These are phyloP conservation scores for Rattus rattus DNA, from an alignment of 2,113 vertebrate genomes.

Conservation along the genomic window DNA sequence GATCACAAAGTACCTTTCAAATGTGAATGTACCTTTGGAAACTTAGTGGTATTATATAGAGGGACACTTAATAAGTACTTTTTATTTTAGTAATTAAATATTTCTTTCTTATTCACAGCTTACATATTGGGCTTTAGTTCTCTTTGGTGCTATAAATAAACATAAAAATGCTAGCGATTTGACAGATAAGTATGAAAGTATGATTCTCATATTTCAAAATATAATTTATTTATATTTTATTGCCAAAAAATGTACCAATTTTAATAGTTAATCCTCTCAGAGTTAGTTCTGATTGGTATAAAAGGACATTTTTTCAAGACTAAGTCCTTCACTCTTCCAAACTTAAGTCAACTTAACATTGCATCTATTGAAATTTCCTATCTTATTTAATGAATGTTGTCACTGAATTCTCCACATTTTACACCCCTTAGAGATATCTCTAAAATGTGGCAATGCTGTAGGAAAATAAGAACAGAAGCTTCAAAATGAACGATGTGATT, in stretches of 20 bases:
- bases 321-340: neutral
- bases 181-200: neutral
- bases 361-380: neutral
- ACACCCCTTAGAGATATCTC: neutral
- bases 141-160: neutral
- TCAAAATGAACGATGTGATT: constrained; percentile 16
- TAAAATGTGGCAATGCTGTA: neutral
- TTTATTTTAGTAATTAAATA: constrained; percentile 6
- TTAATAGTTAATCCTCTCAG: neutral
- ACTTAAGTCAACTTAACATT: neutral
- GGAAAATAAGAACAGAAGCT: constrained; percentile 27
- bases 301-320: neutral
- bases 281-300: neutral
- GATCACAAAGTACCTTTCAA: neutral
- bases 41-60: neutral
- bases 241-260: neutral
- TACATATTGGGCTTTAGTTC: neutral
- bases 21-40: neutral
- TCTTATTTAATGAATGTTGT: neutral
- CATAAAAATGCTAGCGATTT: neutral
- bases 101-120: neutral
- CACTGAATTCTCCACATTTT: constrained; percentile 1
- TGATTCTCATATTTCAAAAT: neutral
- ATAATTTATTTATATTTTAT: neutral
- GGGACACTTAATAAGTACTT: neutral